These are phyloP conservation scores for Bos javanicus DNA, from an alignment of 2,113 vertebrate species.

Conservation along the genomic window DNA sequence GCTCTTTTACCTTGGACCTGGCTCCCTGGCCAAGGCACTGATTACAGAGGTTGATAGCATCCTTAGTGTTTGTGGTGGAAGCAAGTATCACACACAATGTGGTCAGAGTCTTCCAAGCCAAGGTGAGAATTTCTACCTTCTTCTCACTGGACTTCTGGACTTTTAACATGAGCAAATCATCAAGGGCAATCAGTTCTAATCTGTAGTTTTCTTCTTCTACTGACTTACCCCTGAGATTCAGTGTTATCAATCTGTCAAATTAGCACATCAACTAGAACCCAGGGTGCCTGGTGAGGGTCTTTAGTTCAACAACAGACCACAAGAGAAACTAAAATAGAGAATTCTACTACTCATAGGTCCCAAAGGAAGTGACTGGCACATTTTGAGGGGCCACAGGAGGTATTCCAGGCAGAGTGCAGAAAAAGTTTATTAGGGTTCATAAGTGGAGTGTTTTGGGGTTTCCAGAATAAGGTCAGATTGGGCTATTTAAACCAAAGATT, in stretches of 20 bases:
- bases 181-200: not conserved
- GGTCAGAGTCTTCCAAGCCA: not conserved
- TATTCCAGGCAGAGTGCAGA: not conserved
- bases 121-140: not conserved
- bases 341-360: not conserved
- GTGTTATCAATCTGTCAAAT: not conserved
- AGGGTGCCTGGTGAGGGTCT: not conserved
- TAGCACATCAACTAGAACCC: not conserved
- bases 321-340: not conserved
- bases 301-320: not conserved
- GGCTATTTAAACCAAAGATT: not conserved
- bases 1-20: not conserved
- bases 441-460: not conserved
- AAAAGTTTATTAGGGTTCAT: not conserved
- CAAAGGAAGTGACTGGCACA: not conserved
- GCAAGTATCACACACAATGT: too few relatives aligned
- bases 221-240: not conserved
- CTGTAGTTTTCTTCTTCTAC: not conserved
- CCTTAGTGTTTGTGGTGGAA: not conserved
- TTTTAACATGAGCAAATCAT: not conserved
- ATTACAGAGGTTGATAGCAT: not conserved
- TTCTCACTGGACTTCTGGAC: not conserved
- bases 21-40: not conserved
- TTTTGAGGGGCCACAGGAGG: rapidly evolving
- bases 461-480: not conserved